A percentile compares a stretch with the other conserved stretches of the same genome.
These are phyloP conservation scores for Drosophila anomelani DNA, from an alignment of 2,888 invertebrate species.

Conservation along the genomic window DNA sequence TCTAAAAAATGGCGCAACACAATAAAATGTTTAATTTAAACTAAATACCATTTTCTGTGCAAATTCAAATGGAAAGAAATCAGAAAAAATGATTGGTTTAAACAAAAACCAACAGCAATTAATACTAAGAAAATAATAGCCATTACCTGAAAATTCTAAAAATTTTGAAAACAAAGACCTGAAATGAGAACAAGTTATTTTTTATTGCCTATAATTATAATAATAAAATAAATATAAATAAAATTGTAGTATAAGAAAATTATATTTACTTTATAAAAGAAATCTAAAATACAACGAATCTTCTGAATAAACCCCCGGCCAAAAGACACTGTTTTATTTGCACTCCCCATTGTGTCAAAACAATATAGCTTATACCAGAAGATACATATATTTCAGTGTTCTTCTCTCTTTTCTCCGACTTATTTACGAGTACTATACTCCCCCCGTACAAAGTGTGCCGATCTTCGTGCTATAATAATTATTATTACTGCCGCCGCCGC, in stretches of 20 bases:
- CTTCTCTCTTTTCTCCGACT: neutral
- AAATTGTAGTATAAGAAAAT: too few relatives aligned
- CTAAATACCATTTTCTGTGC: neutral
- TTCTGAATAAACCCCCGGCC: neutral
- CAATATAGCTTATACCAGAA: slow-evolving; percentile 9
- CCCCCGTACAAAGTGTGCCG: slow-evolving; percentile 43
- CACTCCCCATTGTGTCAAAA: slow-evolving; percentile 70
- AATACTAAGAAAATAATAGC: too few relatives aligned
- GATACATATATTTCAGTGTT: neutral
- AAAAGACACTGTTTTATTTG: neutral
- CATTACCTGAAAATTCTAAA: too few relatives aligned
- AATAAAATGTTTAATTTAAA: neutral
- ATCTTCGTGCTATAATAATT: slow-evolving; percentile 45
- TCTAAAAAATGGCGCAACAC: neutral
- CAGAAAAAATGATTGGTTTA: too few relatives aligned
- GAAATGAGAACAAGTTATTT: too few relatives aligned
- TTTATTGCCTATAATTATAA: too few relatives aligned
- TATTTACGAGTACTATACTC: slow-evolving; percentile 16
- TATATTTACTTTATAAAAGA: neutral
- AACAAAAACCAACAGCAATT: too few relatives aligned
- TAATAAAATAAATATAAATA: too few relatives aligned
- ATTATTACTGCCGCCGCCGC: slow-evolving; percentile 23
- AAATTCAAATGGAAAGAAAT: too few relatives aligned
- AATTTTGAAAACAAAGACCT: too few relatives aligned
- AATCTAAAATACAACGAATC: neutral